These are phyloP conservation scores for Microtus oregoni DNA, from an alignment of 2,113 vertebrate species.

Conservation along the genomic window DNA sequence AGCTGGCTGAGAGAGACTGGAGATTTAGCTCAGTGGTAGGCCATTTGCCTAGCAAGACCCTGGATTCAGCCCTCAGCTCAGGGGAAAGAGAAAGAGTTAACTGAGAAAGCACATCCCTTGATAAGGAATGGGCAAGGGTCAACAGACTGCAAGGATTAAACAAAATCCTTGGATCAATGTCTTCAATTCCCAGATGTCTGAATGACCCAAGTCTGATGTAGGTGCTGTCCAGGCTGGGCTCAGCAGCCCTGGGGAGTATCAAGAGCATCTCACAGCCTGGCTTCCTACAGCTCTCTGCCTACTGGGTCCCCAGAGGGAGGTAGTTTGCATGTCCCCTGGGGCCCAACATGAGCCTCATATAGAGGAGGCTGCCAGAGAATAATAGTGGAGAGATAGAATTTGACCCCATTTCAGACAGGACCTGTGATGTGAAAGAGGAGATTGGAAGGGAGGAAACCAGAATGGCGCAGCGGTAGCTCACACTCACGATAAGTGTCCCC, in stretches of 20 bases:
- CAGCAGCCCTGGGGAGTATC: not conserved
- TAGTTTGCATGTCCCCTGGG: not conserved
- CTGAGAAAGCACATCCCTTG: not conserved
- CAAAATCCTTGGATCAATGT: not conserved
- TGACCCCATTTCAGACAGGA: not conserved
- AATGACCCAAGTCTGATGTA: accelerated
- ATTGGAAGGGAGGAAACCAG: not conserved
- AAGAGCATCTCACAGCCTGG: accelerated
- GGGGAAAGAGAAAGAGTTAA: too few species aligned
- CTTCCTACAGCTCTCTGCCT: not conserved
- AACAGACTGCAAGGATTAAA: not conserved
- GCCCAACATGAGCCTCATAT: not conserved
- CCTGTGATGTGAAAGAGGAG: not conserved
- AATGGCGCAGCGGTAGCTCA: not conserved
- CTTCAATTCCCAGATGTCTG: not conserved
- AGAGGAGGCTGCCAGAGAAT: not conserved
- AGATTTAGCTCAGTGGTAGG: not conserved
- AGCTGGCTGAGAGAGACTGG: not conserved
- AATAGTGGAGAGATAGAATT: not conserved
- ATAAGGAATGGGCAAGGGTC: not conserved
- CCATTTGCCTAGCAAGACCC: not conserved
- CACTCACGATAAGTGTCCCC: not conserved
- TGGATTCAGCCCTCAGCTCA: not conserved
- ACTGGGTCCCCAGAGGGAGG: not conserved
- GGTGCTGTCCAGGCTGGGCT: not conserved